Evolutionary conservation across 2,888 invertebrate genomes (phyloP), one percentile per base, ranked within the genome.

Genomic region (Mesorhabditis belari): DNA sequence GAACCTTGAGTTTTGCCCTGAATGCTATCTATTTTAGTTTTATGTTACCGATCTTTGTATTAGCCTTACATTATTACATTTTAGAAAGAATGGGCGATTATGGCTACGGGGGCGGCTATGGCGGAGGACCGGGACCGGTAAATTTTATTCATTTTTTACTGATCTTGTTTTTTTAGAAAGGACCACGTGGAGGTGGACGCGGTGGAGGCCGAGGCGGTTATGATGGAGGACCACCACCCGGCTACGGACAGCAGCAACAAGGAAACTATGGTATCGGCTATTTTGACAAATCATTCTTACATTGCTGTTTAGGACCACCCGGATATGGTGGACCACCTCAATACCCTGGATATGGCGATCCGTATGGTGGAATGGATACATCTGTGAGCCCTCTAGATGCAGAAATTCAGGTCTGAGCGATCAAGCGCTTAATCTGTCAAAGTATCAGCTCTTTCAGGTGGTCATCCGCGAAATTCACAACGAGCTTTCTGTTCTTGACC

Each of bases 391-490:
- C 79, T 4, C 63, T 79, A 19, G 79, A 79, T 56, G 76, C 77
- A 21, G 79, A 79, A 60, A 74, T 79, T 54, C 71, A 71, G 59
- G 68, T 66, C 23, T 9, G 4, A 23, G n/a, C 12, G 12, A 44
- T 17, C 12, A 51, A 19, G 3, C 2, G 51, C 19, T 12, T 12
- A 2, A 51, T 26, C 9, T 9, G 9, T 54, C 21, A 17, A n/a
- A 25, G 6, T n/a, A 12, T 60, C 21, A 17, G n/a, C n/a, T n/a
- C 9, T 57, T 68, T 25, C 44, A 72, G 60, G 67, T 70, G n/a
- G 79, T 79, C 12, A 58, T 75, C n/a, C 60, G 76, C 23, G 79
- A 79, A 58, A 79, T 79, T 28, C 73, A 75, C 62, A 54, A 63
- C 12, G 79, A 79, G 57, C 55, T 80, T 49, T 63, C 59, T n/a